A percentile compares a stretch with the other conserved stretches of the same genome.
phyloP scores from a whole-genome alignment of 1,140 invertebrate species.

The Cataglyphis hispanica region DNA sequence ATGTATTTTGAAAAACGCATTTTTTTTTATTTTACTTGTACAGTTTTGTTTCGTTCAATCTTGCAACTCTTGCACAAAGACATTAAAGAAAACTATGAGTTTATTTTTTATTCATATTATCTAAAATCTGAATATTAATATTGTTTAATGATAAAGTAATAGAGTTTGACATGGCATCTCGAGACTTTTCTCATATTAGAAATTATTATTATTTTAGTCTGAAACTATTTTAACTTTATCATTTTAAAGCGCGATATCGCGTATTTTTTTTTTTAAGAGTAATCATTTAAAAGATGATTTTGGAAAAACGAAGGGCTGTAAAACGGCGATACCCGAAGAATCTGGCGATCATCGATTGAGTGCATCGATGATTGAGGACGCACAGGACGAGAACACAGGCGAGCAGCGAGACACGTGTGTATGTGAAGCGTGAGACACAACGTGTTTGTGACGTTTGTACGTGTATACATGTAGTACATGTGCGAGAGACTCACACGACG shows the following conservation, averaged over 20 bases:
- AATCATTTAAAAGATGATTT: not conserved
- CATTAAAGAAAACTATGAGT: not conserved
- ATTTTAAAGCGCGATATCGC: not conserved
- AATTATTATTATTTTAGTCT: not conserved
- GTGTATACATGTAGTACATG: not conserved
- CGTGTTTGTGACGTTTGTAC: not conserved
- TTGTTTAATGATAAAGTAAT: not conserved
- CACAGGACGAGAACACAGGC: slow-evolving; percentile 50
- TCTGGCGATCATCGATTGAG: not conserved
- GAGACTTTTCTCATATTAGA: not conserved
- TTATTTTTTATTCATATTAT: not conserved
- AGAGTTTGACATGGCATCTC: not conserved
- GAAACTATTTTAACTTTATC: not conserved
- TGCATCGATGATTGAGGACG: not conserved
- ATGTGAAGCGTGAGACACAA: slow-evolving; percentile 44
- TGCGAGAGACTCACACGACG: slow-evolving; percentile 52
- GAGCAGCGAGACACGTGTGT: slow-evolving; percentile 49
- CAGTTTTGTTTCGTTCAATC: not conserved
- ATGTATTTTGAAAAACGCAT: not conserved
- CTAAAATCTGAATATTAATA: not conserved
- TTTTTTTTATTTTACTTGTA: not conserved
- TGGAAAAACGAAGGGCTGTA: not conserved
- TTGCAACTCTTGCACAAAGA: not conserved
- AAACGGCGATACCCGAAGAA: not conserved
- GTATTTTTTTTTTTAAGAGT: too few relatives aligned